Evolutionary conservation across 1,140 invertebrate genomes (phyloP), one percentile per base, ranked within the genome.

Genomic region (Eulimnadia texana): DNA sequence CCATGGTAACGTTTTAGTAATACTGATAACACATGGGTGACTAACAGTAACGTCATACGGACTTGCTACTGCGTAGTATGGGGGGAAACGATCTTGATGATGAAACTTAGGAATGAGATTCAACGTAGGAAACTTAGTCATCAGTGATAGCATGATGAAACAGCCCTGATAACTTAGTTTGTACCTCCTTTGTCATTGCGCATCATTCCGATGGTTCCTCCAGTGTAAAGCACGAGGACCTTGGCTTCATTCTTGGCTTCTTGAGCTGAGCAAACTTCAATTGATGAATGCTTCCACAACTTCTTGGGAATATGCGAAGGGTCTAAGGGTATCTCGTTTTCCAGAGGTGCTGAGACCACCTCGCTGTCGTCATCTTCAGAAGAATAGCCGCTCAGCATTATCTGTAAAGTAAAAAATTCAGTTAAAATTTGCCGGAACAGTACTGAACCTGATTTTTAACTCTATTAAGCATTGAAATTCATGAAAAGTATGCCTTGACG

Each of bases 191-290:
- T 72, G 6, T 79, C 73, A 69, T 87, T 86, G 62, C 82, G 77
- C 64, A 86, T 75, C 89, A 93, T 93, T 22, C 89, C 90, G 64
- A 93, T 93, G 1, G 90, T 93, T 13, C 90, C 90, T 3, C 90
- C 90, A 0, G 88, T 91, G 73, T 2, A 92, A 83, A 61, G 60
- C 11, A 61, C 60, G 23, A 61, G 28, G 28, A 61, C 60, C 62
- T 75, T 73, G 16, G 76, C 75, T 64, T 82, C 80, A 63, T 66
- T 66, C 50, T 64, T 66, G 1, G 66, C 58, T 52, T 61, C 60
- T 23, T n/a, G 28, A 23, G 25, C 29, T 9, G 50, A 23, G 53
- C 60, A 61, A 33, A 54, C 53, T 23, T 61, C 60, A 20, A 61
- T 52, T 19, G 50, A 54, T 11, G 50, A 29, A 24, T 54, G 47